Conservation (phyloP, 2,888 invertebrate genomes). For the Cosmia trapezina region DNA sequence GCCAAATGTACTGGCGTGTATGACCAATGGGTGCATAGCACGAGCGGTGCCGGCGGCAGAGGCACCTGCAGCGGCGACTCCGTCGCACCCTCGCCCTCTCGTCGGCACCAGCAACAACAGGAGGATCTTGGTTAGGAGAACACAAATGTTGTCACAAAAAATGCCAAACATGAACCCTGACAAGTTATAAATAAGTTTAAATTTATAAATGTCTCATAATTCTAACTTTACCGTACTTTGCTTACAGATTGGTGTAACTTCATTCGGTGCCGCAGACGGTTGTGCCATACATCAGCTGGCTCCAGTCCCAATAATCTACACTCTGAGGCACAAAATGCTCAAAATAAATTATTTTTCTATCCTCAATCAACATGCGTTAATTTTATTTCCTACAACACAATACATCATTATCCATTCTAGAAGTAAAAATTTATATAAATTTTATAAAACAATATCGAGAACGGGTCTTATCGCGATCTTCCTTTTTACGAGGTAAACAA, state of each 20-base stretch:
- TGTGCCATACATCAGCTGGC: constrained; percentile 73
- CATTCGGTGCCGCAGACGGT: constrained; percentile 72
- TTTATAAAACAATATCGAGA: too few species aligned
- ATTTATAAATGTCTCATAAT: background rate
- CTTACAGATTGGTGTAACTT: constrained; percentile 70
- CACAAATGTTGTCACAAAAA: background rate
- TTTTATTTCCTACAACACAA: constrained; percentile 17
- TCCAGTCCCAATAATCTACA: constrained; percentile 51
- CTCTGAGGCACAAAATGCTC: background rate
- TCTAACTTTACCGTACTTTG: background rate
- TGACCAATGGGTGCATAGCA: constrained; percentile 68
- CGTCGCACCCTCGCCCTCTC: constrained; percentile 74
- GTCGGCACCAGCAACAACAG: constrained; percentile 41
- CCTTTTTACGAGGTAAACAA: too few species aligned
- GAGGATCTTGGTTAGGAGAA: constrained; percentile 59
- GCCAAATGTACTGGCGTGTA: constrained; percentile 65
- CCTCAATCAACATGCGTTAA: background rate
- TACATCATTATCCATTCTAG: background rate
- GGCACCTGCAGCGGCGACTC: constrained; percentile 77
- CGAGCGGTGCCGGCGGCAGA: constrained; percentile 73
- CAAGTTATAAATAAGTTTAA: background rate
- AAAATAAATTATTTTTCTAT: constrained; percentile 30
- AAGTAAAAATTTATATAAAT: too few species aligned
- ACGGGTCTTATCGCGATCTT: too few species aligned
- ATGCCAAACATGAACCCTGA: background rate